A percentile compares a stretch with the other conserved stretches of the same genome.
These are phyloP conservation scores for Cotesia glomerata DNA, from an alignment of 1,140 invertebrate species.

Conservation along the genomic window DNA sequence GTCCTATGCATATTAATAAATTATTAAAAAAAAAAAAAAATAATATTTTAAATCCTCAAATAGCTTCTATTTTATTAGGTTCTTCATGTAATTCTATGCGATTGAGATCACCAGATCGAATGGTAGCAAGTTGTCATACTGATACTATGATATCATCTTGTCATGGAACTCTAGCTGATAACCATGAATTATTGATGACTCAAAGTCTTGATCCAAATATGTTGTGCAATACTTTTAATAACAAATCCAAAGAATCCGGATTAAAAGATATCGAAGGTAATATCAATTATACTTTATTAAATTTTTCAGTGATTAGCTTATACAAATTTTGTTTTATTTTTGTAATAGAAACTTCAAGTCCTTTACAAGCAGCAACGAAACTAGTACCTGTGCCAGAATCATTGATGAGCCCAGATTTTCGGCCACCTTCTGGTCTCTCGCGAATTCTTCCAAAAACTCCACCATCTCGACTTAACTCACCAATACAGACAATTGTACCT, in stretches of 20 bases:
- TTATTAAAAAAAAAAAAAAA: background rate
- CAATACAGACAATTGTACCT: constrained; percentile 52
- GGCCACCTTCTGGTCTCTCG: constrained; percentile 61
- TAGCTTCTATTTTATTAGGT: constrained; percentile 40
- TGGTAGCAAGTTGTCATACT: constrained; percentile 72
- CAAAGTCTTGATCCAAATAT: constrained; percentile 70
- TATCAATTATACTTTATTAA: background rate
- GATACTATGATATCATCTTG: constrained; percentile 55
- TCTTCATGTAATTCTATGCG: constrained; percentile 57
- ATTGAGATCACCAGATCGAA: constrained; percentile 73
- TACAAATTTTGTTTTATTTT: constrained; percentile 7
- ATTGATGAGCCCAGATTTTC: constrained; percentile 82
- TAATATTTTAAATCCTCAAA: constrained; percentile 18
- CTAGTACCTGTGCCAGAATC: constrained; percentile 86
- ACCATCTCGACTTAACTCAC: constrained; percentile 53
- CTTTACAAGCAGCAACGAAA: constrained; percentile 80
- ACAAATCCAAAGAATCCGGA: constrained; percentile 41
- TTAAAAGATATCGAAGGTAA: constrained; percentile 53
- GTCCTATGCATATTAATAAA: constrained; percentile 31
- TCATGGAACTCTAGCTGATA: constrained; percentile 45
- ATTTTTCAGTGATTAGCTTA: background rate
- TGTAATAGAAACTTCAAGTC: constrained; percentile 62
- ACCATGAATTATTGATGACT: constrained; percentile 66
- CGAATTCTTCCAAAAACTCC: constrained; percentile 53
- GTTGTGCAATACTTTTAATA: constrained; percentile 49